Conservation (phyloP, 2,888 invertebrate genomes). For the Drosophila macrospina region DNA sequence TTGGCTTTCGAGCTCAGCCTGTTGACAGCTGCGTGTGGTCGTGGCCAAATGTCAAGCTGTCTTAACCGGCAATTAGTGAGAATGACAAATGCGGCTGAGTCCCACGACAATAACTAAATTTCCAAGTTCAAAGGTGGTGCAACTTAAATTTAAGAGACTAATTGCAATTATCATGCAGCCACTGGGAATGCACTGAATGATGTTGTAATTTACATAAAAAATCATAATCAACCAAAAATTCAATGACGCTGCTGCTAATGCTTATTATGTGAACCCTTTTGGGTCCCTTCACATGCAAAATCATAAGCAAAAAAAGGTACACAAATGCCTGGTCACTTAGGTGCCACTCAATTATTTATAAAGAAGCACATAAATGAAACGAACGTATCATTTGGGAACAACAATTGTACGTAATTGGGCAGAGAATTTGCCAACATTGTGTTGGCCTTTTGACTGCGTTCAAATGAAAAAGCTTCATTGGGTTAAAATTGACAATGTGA, state of each 20-base stretch:
- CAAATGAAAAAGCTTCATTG: conserved; percentile 4
- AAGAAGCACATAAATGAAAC: conserved; percentile 35
- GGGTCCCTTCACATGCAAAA: conserved; percentile 12
- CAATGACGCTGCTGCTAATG: conserved; percentile 67
- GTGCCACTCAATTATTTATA: conserved; percentile 71
- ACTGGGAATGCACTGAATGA: conserved; percentile 31
- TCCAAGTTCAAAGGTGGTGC: background rate
- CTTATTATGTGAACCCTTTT: conserved; percentile 44
- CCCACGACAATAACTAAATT: background rate
- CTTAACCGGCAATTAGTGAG: conserved; percentile 54
- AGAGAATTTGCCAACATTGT: conserved; percentile 2
- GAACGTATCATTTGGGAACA: conserved; percentile 34
- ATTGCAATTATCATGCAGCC: conserved; percentile 47
- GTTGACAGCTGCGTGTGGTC: conserved; percentile 34
- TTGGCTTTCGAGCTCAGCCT: conserved; percentile 13
- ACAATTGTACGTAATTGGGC: conserved; percentile 34
- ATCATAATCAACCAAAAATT: conserved; percentile 70
- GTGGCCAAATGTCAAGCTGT: conserved; percentile 46
- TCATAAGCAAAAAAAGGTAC: conserved; percentile 30
- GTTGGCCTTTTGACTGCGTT: conserved; percentile 5
- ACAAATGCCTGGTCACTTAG: conserved; percentile 60
- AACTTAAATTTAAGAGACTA: conserved; percentile 19
- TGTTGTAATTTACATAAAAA: conserved; percentile 62
- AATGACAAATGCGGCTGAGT: conserved; percentile 15
- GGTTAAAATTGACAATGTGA: background rate